Base-by-base conservation (phyloP, 2,113 vertebrate species). In the Grammomys surdaster region DNA sequence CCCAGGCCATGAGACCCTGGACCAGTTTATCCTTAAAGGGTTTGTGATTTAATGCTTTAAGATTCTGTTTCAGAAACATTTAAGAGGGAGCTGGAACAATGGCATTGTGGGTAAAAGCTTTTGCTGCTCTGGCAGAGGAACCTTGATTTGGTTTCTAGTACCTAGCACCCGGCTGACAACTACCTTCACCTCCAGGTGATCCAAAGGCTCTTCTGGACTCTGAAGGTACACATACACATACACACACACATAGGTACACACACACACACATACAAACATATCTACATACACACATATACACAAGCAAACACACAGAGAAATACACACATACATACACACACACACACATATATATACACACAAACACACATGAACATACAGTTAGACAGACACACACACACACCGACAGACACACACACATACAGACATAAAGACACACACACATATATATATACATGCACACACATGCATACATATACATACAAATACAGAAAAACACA, bases 51-150 rank as follows among this genome's bases (percentile, higher is more conserved):
- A 91, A 73, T 73, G 88, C 51, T 94, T 60, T 69, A 94, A 89
- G 28, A 58, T 65, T 96, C 81, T 46, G 3, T 70, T 73, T 51
- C 86, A 93, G 43, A 91, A 94, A 91, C 65, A 69, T 94, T 90
- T 92, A 24, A 84, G 56, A 82, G 56, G 81, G 36, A 22, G 22
- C 56, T 40, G 24, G 36, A 60, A n/a, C 6, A 19, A 60, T 6
- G 12, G 54, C 36, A 10, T 8, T 11, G 54, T 58, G 56, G 81
- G 60, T 16, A 84, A 84, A 63, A 16, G 56, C 36, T 43, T n/a
- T 5, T 26, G 13, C 9, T 84, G 81, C 58, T 84, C 81, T 28
- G 26, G 20, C n/a, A 67, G 9, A 82, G 80, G 56, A 54, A 26
- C 80, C 54, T 36, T 7, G 36, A 56, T 7, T 84, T 40, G 82